A percentile compares a stretch with the other conserved stretches of the same genome.
Conservation (phyloP, 2,888 invertebrate species). For the Lamellibrachia columna region DNA sequence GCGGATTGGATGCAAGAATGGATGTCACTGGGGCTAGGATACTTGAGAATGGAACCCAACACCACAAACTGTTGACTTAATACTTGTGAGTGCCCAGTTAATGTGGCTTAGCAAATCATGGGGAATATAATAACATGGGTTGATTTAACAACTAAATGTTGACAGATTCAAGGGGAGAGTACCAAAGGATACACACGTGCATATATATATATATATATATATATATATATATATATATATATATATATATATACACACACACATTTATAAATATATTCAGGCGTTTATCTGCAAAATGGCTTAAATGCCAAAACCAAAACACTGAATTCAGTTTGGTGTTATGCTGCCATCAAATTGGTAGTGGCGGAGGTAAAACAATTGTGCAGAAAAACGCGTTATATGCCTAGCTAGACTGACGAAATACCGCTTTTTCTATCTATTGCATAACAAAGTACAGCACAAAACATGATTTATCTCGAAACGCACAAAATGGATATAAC, state of each 20-base stretch:
- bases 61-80: neutral
- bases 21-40: neutral
- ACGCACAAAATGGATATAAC: too few relatives aligned
- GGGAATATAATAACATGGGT: too few relatives aligned
- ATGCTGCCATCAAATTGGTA: neutral
- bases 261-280: neutral
- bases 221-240: slow-evolving; percentile 29
- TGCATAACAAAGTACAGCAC: too few relatives aligned
- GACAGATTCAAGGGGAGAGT: too few relatives aligned
- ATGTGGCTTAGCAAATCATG: too few relatives aligned
- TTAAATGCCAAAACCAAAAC: neutral
- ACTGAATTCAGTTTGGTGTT: neutral
- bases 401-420: too few relatives aligned
- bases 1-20: neutral
- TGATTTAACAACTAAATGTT: too few relatives aligned
- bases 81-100: too few relatives aligned
- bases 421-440: too few relatives aligned
- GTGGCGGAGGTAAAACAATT: neutral
- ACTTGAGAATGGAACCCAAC: neutral
- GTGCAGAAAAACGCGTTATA: too few relatives aligned
- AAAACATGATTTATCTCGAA: too few relatives aligned
- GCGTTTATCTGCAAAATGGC: neutral
- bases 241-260: slow-evolving; percentile 32
- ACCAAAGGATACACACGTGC: neutral
- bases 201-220: slow-evolving; percentile 27